Conservation (phyloP, 2,113 vertebrate species). For the Trematomus loennbergii region DNA sequence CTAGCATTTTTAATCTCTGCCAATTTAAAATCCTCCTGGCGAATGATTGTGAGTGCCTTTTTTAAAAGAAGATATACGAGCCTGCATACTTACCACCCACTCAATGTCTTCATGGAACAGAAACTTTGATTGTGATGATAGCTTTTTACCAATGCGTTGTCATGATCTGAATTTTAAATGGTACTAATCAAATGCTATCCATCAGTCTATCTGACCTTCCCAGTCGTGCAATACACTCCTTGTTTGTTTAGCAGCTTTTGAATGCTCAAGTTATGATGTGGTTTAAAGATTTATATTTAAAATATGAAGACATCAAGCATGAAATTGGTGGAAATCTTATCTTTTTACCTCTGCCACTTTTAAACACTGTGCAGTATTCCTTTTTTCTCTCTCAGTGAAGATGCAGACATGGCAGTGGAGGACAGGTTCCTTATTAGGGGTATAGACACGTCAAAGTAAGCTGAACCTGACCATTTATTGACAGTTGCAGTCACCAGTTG, state of each 20-base stretch:
- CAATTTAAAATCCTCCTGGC: constrained; percentile 21
- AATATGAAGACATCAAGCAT: constrained; percentile 26
- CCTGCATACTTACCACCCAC: constrained; percentile 13
- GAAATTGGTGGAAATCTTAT: constrained; percentile 38
- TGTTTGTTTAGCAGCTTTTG: neutral
- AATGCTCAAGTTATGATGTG: neutral
- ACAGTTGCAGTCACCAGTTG: constrained; percentile 18
- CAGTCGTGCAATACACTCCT: neutral
- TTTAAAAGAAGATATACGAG: constrained; percentile 19
- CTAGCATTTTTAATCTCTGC: constrained; percentile 35
- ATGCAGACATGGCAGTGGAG: neutral
- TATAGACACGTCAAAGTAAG: constrained; percentile 1
- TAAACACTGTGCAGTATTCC: neutral
- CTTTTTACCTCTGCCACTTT: constrained; percentile 1
- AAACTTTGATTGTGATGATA: neutral
- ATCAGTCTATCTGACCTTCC: neutral
- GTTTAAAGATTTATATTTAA: constrained; percentile 3
- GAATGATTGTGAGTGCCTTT: constrained; percentile 5
- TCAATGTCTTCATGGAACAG: neutral
- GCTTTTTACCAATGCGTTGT: neutral
- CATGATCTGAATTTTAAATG: neutral
- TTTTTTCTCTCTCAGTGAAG: neutral
- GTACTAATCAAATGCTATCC: no score
- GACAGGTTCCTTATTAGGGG: neutral
- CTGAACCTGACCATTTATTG: neutral